Evolutionary conservation across 2,113 vertebrate genomes (phyloP).

Genomic region (Rissa tridactyla): DNA sequence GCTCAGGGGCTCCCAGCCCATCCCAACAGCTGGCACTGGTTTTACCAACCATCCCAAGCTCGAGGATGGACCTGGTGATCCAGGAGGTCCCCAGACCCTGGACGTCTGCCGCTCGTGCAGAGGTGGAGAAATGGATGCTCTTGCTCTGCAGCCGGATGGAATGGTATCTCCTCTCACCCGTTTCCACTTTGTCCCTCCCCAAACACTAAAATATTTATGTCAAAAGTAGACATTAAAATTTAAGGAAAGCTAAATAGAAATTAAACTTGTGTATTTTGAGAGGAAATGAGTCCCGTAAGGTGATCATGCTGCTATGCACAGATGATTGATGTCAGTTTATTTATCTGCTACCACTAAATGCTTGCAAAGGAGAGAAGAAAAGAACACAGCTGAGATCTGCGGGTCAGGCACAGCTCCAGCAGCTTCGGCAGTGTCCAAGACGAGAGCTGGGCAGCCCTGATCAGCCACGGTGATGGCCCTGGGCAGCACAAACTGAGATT

Average conservation of each 20-base stretch:
- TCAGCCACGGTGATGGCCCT: accelerated
- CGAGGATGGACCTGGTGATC: background rate
- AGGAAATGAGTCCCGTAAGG: conserved; percentile 62
- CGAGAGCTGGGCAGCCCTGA: background rate
- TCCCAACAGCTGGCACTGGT: background rate
- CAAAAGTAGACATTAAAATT: conserved; percentile 48
- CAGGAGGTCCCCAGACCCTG: background rate
- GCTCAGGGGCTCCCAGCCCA: background rate
- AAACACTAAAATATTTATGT: conserved; percentile 38
- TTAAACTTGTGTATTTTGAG: conserved; percentile 58
- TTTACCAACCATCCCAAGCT: background rate
- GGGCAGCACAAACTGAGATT: no score
- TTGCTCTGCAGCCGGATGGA: background rate
- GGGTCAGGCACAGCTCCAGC: background rate
- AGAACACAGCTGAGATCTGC: background rate
- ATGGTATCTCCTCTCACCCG: background rate
- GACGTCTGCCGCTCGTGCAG: accelerated
- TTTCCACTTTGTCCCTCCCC: background rate
- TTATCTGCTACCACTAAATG: conserved; percentile 61
- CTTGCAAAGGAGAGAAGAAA: background rate
- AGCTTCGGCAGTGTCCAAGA: accelerated
- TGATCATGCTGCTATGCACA: background rate
- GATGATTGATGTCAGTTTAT: conserved; percentile 65
- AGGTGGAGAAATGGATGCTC: background rate
- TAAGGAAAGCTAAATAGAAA: conserved; percentile 52